Percentiles rank a stretch among this genome's conserved stretches.
Conservation (phyloP, 1,140 invertebrate genomes). For the Eumaeus atala region DNA sequence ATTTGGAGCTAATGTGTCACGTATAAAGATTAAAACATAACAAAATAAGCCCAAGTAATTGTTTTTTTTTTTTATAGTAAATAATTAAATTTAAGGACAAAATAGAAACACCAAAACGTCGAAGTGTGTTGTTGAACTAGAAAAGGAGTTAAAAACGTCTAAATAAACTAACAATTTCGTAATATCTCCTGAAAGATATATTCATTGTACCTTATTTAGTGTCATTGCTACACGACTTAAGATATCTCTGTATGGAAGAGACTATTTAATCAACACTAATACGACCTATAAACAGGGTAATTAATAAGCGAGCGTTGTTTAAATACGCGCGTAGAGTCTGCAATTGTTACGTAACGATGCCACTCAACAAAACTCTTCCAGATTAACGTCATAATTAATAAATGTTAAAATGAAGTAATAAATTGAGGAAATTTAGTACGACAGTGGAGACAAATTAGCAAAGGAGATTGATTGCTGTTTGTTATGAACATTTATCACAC, state of each 20-base stretch:
- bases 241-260: too few species aligned
- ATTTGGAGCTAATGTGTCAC: not conserved
- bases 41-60: too few species aligned
- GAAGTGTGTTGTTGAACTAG: too few species aligned
- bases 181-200: too few species aligned
- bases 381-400: not conserved
- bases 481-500: conserved; percentile 17
- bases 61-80: too few species aligned
- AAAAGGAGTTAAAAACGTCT: too few species aligned
- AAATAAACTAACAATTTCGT: too few species aligned
- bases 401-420: conserved; percentile 1
- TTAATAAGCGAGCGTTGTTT: not conserved
- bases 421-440: conserved; percentile 3
- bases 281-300: not conserved
- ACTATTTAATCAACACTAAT: not conserved
- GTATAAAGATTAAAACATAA: too few species aligned
- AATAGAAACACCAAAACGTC: too few species aligned
- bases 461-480: conserved; percentile 32
- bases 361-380: not conserved
- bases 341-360: not conserved
- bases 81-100: too few species aligned
- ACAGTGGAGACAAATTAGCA: conserved; percentile 12
- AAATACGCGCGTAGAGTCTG: not conserved
- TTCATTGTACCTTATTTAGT: too few species aligned
- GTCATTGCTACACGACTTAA: too few species aligned